Percentiles rank a stretch among this genome's conserved stretches.
These are phyloP conservation scores for Xestia rhomboidea DNA, from an alignment of 2,888 invertebrate genomes.

Conservation along the genomic window DNA sequence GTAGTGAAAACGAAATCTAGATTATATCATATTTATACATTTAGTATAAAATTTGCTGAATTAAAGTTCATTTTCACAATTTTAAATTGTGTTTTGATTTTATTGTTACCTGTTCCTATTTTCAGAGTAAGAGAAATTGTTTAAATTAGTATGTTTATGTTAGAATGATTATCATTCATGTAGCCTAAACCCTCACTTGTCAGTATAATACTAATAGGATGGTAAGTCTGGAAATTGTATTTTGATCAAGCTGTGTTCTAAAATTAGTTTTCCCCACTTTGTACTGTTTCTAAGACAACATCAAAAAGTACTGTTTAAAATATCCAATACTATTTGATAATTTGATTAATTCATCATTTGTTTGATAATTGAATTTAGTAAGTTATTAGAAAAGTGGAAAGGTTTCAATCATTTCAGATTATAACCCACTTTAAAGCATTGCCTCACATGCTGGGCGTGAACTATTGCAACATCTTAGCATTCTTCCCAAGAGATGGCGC, in stretches of 20 bases:
- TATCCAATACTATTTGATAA: not conserved
- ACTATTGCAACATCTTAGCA: constrained; percentile 28
- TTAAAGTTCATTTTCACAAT: constrained; percentile 91
- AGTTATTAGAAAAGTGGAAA: not conserved
- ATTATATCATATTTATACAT: constrained; percentile 91
- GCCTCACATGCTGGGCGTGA: constrained; percentile 46
- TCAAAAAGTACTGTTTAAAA: constrained; percentile 1
- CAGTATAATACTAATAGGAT: not conserved
- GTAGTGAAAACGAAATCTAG: constrained; percentile 90
- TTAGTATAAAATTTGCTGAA: constrained; percentile 91
- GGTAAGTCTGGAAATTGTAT: constrained; percentile 9
- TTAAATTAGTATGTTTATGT: not conserved
- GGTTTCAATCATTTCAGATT: not conserved
- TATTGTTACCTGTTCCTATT: constrained; percentile 64
- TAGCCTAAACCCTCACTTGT: not conserved
- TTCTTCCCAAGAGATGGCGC: constrained; percentile 62
- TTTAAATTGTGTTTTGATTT: constrained; percentile 83
- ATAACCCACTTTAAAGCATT: constrained; percentile 23
- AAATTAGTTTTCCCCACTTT: constrained; percentile 5
- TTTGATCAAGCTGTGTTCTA: not conserved
- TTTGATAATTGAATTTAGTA: not conserved
- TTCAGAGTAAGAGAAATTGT: constrained; percentile 22
- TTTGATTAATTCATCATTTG: not conserved
- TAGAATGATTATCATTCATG: constrained; percentile 1
- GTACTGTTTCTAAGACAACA: not conserved